Percentiles rank a stretch among this genome's conserved stretches.
phyloP scores from a whole-genome alignment of 2,888 invertebrate species.

The Tricholauxania praeusta region DNA sequence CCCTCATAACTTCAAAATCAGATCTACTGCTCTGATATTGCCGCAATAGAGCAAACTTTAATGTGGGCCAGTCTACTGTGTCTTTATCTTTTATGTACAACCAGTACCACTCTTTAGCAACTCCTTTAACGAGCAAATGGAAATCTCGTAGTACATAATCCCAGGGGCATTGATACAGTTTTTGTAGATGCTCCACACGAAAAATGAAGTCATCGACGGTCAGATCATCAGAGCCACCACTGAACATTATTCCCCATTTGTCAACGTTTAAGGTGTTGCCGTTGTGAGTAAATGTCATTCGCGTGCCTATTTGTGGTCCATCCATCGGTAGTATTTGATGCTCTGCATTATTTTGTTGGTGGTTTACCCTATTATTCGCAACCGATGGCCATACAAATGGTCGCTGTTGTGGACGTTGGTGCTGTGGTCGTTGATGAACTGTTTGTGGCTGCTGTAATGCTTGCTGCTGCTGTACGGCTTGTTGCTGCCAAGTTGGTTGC shows the following conservation, averaged over 20 bases:
- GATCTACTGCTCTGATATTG: conserved; percentile 11
- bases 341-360: too few species aligned
- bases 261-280: conserved; percentile 1
- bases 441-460: too few species aligned
- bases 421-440: too few species aligned
- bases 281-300: too few species aligned
- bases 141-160: conserved; percentile 20
- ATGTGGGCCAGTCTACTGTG: not conserved
- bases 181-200: conserved; percentile 30
- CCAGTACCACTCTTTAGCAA: conserved; percentile 37
- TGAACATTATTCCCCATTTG: conserved; percentile 26
- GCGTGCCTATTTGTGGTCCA: too few species aligned
- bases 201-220: conserved; percentile 31
- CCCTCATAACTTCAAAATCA: conserved; percentile 27
- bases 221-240: not conserved
- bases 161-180: conserved; percentile 12
- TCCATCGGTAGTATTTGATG: too few species aligned
- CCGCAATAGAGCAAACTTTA: not conserved
- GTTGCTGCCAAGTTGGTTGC: too few species aligned
- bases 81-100: not conserved
- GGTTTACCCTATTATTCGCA: too few species aligned
- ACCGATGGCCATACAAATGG: too few species aligned
- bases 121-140: conserved; percentile 17
- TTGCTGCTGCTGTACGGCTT: too few species aligned
- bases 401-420: too few species aligned